phyloP scores from a whole-genome alignment of 2,113 vertebrate genomes.

The Menidia beryllina region DNA sequence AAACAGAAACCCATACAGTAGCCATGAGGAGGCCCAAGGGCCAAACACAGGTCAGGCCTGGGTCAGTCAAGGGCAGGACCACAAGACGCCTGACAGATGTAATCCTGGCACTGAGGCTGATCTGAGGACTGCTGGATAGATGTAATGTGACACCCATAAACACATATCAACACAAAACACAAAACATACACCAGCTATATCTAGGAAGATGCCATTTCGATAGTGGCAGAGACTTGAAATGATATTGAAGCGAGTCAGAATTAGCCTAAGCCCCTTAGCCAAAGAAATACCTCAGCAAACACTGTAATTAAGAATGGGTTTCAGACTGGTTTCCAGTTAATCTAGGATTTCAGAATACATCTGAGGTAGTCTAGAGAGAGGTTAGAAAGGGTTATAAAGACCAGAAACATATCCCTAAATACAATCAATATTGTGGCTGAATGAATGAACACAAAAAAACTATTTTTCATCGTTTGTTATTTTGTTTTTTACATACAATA shows the following conservation, averaged over 20 bases:
- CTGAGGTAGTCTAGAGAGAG: not conserved
- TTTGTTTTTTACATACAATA: not conserved
- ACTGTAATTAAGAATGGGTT: too few species aligned
- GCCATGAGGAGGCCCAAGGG: conserved; percentile 49
- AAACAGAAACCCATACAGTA: conserved; percentile 39
- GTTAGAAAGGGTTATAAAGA: not conserved
- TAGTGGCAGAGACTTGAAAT: not conserved
- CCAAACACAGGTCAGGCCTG: conserved; percentile 54
- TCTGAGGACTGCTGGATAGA: conserved; percentile 19
- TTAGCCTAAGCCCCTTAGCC: not conserved
- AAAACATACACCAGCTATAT: conserved; percentile 9
- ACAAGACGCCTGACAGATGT: conserved; percentile 32
- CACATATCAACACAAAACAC: conserved; percentile 12
- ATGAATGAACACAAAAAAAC: not conserved
- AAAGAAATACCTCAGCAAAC: not conserved
- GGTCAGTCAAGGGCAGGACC: conserved; percentile 60
- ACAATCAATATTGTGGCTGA: not conserved
- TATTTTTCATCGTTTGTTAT: not conserved
- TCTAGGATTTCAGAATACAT: conserved; percentile 1
- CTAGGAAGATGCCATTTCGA: not conserved
- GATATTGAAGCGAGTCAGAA: conserved; percentile 21
- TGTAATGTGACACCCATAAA: conserved; percentile 25
- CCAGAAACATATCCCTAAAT: not conserved
- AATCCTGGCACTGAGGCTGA: conserved; percentile 16
- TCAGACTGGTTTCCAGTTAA: conserved; percentile 9